Percentiles rank a stretch among this genome's conserved stretches.
phyloP scores from a whole-genome alignment of 1,140 invertebrate genomes.

The Drosophila azteca region DNA sequence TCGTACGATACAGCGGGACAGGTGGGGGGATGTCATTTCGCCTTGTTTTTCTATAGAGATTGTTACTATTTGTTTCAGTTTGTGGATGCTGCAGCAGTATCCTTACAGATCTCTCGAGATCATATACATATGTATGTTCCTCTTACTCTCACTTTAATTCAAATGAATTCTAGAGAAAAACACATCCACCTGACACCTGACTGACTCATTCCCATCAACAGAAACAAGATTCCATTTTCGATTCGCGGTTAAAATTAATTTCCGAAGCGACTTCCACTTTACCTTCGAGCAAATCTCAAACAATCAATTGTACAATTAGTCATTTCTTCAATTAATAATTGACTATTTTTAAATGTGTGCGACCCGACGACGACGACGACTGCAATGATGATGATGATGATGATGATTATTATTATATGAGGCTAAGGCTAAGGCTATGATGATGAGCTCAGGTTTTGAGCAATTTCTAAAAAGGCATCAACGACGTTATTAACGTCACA shows the following conservation, averaged over 20 bases:
- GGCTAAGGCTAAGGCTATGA: constrained; percentile 8
- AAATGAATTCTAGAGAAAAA: constrained; percentile 25
- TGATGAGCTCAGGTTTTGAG: constrained; percentile 54
- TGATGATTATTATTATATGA: constrained; percentile 13
- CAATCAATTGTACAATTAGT: constrained; percentile 75
- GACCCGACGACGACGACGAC: constrained; percentile 7
- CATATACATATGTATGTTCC: too few species aligned
- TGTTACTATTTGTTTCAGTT: too few species aligned
- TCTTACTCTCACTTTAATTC: not conserved
- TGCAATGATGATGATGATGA: constrained; percentile 12
- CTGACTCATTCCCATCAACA: constrained; percentile 41
- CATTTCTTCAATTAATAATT: constrained; percentile 77
- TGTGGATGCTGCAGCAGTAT: too few species aligned
- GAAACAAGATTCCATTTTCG: constrained; percentile 1
- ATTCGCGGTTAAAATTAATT: constrained; percentile 60
- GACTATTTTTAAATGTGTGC: constrained; percentile 74
- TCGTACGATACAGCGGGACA: too few species aligned
- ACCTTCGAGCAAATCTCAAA: constrained; percentile 23
- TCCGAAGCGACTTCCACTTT: not conserved
- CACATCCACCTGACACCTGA: constrained; percentile 40
- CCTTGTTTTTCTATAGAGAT: too few species aligned
- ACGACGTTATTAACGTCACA: constrained; percentile 22
- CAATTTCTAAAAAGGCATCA: constrained; percentile 32
- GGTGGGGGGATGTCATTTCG: too few species aligned
- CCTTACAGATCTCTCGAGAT: too few species aligned